Conservation (phyloP, 2,113 vertebrate genomes). For the Lanius collurio region DNA sequence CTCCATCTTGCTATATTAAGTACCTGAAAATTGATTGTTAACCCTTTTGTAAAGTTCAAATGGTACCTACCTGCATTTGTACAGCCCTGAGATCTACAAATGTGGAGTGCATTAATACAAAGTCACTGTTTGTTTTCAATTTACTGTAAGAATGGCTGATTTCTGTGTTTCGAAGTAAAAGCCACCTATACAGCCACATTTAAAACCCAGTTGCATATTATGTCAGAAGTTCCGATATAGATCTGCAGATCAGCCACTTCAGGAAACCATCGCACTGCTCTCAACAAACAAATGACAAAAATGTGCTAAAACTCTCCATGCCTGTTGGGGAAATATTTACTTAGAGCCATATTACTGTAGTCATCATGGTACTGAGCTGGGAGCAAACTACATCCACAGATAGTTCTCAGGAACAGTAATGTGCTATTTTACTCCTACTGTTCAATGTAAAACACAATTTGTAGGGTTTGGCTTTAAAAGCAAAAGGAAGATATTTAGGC, state of each 20-base stretch:
- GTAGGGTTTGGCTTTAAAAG: neutral
- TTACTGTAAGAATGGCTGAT: neutral
- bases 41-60: neutral
- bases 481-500: neutral
- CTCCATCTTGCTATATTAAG: neutral
- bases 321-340: neutral
- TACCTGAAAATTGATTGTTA: neutral
- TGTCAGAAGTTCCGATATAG: neutral
- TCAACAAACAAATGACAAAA: neutral
- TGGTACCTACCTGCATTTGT: neutral
- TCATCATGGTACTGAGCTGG: neutral
- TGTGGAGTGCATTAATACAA: neutral
- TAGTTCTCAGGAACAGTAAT: neutral
- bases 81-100: neutral
- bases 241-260: neutral
- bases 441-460: neutral
- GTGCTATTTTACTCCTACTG: neutral
- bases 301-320: neutral
- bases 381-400: neutral
- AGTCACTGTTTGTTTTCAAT: neutral
- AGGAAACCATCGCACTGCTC: neutral
- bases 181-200: neutral
- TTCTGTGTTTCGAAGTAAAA: neutral
- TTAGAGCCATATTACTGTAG: neutral
- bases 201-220: neutral